A percentile compares a stretch with the other conserved stretches of the same genome.
These are phyloP conservation scores for Microtus pennsylvanicus DNA, from an alignment of 2,113 vertebrate species.

Conservation along the genomic window DNA sequence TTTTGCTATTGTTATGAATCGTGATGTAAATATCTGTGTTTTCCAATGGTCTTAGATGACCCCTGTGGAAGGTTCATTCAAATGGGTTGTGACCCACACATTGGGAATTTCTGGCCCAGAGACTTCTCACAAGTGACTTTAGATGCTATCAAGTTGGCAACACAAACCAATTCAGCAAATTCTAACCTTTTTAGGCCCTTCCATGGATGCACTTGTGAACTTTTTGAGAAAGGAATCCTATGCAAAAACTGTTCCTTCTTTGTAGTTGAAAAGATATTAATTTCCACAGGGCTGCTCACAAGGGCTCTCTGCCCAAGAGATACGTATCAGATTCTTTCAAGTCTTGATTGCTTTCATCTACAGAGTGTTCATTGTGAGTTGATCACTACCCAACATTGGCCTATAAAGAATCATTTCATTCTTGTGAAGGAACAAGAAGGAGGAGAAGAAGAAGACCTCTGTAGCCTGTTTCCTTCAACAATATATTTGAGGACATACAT, in stretches of 20 bases:
- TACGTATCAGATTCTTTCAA: background rate
- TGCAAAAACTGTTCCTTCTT: background rate
- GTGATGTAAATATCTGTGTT: background rate
- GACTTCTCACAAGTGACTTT: background rate
- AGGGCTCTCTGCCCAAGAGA: background rate
- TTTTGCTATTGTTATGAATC: background rate
- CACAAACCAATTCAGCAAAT: background rate
- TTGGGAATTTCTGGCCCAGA: background rate
- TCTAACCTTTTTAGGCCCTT: background rate
- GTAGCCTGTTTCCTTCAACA: background rate
- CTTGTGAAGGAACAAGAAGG: background rate
- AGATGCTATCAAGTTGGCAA: background rate
- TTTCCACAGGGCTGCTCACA: accelerated
- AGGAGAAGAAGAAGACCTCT: background rate
- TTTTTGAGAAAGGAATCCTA: background rate
- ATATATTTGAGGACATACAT: background rate
- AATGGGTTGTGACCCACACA: background rate
- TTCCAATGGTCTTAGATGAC: background rate
- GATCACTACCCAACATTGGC: background rate
- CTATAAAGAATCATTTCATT: background rate
- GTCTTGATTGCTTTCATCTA: too few species aligned
- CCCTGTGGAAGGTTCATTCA: background rate
- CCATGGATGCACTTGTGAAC: background rate
- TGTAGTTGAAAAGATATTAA: background rate
- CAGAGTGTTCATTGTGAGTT: background rate